Conservation (phyloP, 1,140 invertebrate genomes). For the Achatina immaculata region DNA sequence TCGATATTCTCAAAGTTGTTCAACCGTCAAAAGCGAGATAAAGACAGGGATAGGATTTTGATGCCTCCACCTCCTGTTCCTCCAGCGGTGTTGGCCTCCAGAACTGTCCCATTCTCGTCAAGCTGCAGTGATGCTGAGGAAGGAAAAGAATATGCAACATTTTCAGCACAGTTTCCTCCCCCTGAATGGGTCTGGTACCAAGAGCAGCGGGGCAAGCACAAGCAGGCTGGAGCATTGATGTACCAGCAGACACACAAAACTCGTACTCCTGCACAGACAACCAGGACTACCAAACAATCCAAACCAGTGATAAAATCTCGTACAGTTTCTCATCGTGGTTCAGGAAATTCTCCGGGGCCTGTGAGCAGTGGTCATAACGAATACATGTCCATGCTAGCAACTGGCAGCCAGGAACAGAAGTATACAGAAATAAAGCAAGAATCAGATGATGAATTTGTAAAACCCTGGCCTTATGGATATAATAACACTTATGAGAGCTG, state of each 20-base stretch:
- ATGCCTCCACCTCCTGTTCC: conserved; percentile 34
- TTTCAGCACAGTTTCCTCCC: conserved; percentile 91
- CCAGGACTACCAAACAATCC: neutral
- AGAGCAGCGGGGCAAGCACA: conserved; percentile 61
- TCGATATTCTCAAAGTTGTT: conserved; percentile 89
- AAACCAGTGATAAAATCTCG: conserved; percentile 1
- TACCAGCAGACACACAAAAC: conserved; percentile 47
- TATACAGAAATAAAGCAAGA: neutral
- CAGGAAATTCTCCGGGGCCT: neutral
- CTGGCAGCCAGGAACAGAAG: conserved; percentile 19
- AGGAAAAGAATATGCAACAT: conserved; percentile 78
- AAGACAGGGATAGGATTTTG: conserved; percentile 29
- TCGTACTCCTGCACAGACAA: conserved; percentile 41
- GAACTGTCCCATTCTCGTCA: neutral
- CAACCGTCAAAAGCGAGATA: conserved; percentile 82
- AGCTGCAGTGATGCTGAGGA: conserved; percentile 32
- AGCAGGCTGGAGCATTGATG: conserved; percentile 58
- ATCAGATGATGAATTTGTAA: neutral
- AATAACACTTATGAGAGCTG: conserved; percentile 27
- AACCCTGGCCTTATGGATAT: neutral
- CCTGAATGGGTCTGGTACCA: conserved; percentile 80
- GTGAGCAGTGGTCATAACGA: neutral
- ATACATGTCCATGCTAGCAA: neutral
- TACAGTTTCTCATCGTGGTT: neutral
- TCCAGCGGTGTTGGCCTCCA: too few species aligned